phyloP scores from a whole-genome alignment of 2,888 invertebrate species.

The Hyppa rectilinea region DNA sequence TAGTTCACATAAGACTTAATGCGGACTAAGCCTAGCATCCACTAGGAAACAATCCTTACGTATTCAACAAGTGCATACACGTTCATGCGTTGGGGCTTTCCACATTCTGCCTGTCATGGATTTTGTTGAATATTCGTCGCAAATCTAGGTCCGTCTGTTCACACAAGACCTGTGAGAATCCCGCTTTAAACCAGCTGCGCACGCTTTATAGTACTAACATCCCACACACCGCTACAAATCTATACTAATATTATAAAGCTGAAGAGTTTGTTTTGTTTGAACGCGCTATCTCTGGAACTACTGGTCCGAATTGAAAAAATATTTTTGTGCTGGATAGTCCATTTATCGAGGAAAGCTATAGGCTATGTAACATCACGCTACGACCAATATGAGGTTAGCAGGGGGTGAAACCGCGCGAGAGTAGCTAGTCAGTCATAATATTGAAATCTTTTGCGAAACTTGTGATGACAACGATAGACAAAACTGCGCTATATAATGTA shows the following conservation, averaged over 20 bases:
- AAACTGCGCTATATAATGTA: no score
- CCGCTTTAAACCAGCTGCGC: background rate
- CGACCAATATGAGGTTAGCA: no score
- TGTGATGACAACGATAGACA: background rate
- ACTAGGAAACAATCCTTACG: constrained; percentile 19
- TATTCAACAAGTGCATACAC: background rate
- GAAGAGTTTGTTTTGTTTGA: no score
- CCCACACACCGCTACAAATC: background rate
- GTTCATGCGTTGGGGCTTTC: background rate
- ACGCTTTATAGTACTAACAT: background rate
- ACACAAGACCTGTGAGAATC: background rate
- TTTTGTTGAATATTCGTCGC: background rate
- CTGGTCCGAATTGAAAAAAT: no score
- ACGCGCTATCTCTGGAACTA: no score
- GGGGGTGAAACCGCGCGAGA: no score
- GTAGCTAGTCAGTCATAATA: no score
- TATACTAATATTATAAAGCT: no score
- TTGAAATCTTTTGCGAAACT: constrained; percentile 3
- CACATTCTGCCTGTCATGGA: background rate
- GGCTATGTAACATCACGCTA: no score
- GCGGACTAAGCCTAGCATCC: constrained; percentile 29
- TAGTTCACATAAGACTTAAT: constrained; percentile 40
- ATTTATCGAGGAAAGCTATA: no score
- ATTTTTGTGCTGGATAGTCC: no score
- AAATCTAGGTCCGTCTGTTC: background rate